Evolutionary conservation across 2,888 invertebrate genomes (phyloP).

Genomic region (Parelbella ahira): DNA sequence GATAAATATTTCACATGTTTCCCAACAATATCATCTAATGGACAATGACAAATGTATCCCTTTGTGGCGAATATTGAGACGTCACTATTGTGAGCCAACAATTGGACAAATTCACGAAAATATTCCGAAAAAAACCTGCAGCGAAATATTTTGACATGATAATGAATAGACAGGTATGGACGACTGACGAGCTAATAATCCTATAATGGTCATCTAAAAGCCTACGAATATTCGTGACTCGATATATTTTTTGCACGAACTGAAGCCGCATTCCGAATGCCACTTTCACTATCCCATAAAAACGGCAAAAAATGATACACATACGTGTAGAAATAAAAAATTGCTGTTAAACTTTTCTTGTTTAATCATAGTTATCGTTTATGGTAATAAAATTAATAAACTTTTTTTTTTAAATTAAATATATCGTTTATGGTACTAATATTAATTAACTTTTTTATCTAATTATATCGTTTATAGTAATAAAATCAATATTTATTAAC

Average conservation of each 20-base stretch:
- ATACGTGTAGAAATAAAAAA: no score
- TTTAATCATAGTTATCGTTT: no score
- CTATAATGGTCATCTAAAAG: slow-evolving; percentile 52
- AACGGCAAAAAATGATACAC: no score
- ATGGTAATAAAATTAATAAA: no score
- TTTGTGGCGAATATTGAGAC: slow-evolving; percentile 71
- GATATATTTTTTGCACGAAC: slow-evolving; percentile 16
- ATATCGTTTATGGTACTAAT: no score
- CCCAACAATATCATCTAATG: slow-evolving; percentile 73
- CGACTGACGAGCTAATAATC: slow-evolving; percentile 62
- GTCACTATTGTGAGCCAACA: slow-evolving; percentile 59
- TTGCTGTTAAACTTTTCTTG: no score
- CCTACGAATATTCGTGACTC: slow-evolving; percentile 24
- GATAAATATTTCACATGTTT: slow-evolving; percentile 57
- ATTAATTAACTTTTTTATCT: no score
- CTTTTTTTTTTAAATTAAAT: no score
- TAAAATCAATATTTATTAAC: no score
- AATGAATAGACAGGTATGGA: slow-evolving; percentile 67
- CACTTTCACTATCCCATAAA: slow-evolving; percentile 14
- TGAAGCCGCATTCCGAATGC: slow-evolving; percentile 2
- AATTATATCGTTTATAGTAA: no score
- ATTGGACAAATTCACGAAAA: slow-evolving; percentile 71
- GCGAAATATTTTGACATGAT: slow-evolving; percentile 78
- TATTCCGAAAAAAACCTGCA: slow-evolving; percentile 48
- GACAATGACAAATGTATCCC: slow-evolving; percentile 76